These are phyloP conservation scores for Gracilinanus agilis DNA, from an alignment of 2,113 vertebrate genomes.

Conservation along the genomic window DNA sequence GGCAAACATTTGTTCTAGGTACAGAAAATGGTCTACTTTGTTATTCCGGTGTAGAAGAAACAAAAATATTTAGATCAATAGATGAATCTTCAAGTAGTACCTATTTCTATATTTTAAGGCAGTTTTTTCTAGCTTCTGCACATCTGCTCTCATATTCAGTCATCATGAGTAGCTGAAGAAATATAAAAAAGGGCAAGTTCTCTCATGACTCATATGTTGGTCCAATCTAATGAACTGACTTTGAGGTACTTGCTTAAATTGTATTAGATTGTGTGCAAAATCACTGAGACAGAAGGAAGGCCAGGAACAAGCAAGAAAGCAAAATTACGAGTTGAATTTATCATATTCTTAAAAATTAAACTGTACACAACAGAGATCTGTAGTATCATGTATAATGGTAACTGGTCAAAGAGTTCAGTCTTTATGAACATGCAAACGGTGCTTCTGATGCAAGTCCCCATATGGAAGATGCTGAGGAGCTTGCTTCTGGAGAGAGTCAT, in stretches of 20 bases:
- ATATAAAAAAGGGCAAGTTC: slow-evolving; percentile 41
- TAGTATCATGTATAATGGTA: not conserved
- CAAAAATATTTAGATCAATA: slow-evolving; percentile 12
- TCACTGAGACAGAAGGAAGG: not conserved
- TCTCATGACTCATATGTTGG: not conserved
- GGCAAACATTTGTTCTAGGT: not conserved
- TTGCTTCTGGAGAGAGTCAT: not conserved
- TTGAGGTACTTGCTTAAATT: slow-evolving; percentile 29
- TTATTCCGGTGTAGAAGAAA: not conserved
- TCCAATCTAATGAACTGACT: slow-evolving; percentile 51
- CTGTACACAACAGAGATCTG: not conserved
- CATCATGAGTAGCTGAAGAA: slow-evolving; percentile 14
- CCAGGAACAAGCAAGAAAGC: not conserved
- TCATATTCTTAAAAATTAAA: not conserved
- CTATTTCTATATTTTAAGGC: not conserved
- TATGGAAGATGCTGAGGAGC: not conserved
- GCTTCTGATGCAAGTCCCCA: not conserved
- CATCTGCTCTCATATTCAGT: slow-evolving; percentile 34
- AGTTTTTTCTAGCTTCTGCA: not conserved
- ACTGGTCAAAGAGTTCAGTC: not conserved
- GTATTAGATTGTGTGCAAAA: not conserved
- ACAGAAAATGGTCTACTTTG: not conserved
- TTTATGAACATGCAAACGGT: not conserved
- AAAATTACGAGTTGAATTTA: not conserved
- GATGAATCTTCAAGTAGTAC: slow-evolving; percentile 34